A percentile compares a stretch with the other conserved stretches of the same genome.
Evolutionary conservation across 1,140 invertebrate genomes (phyloP).

Genomic region (Littorina saxatilis): DNA sequence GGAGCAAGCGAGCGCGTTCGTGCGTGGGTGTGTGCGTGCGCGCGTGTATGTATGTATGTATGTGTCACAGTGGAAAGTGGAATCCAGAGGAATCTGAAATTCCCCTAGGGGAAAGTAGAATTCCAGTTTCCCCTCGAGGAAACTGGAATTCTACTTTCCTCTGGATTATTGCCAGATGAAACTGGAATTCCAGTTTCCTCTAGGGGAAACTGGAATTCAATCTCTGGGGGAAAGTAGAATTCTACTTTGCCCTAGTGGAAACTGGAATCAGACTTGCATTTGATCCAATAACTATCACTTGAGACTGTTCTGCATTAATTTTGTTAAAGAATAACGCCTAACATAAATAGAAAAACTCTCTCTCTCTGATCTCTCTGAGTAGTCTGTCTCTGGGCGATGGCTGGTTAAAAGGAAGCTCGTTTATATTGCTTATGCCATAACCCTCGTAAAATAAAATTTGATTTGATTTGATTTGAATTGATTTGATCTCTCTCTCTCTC

Average conservation of each 20-base stretch:
- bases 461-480: too few relatives aligned
- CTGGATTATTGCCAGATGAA: neutral
- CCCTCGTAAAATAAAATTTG: too few relatives aligned
- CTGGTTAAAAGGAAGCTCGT: too few relatives aligned
- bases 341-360: neutral
- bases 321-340: neutral
- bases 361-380: neutral
- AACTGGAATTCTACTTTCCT: neutral
- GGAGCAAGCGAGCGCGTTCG: neutral
- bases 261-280: neutral
- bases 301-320: neutral
- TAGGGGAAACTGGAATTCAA: neutral
- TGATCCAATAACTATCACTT: too few relatives aligned
- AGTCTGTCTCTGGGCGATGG: neutral
- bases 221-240: neutral
- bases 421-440: too few relatives aligned
- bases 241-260: neutral
- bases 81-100: too few relatives aligned
- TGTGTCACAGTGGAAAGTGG: too few relatives aligned
- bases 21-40: conserved; percentile 17
- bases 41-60: neutral
- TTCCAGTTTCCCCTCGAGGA: neutral
- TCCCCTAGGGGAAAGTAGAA: neutral
- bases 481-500: too few relatives aligned
- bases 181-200: neutral